Conservation (phyloP, 1,140 invertebrate genomes). For the Apis cerana region DNA sequence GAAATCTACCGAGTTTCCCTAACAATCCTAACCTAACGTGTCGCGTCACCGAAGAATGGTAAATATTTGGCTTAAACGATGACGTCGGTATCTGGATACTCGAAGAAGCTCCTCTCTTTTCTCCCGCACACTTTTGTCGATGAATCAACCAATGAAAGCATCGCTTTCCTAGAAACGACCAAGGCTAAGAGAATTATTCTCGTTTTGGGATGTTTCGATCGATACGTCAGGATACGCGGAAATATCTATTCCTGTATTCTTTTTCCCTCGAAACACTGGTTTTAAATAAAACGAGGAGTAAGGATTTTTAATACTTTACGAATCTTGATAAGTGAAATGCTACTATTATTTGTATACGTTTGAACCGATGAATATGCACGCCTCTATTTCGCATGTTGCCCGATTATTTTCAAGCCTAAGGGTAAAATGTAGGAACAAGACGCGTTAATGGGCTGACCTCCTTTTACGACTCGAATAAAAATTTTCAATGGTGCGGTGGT, state of each 20-base stretch:
- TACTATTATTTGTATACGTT: too few relatives aligned
- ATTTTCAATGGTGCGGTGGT: background rate
- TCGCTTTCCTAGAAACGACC: slow-evolving; percentile 9
- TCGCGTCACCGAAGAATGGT: slow-evolving; percentile 25
- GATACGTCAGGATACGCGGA: slow-evolving; percentile 6
- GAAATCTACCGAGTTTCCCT: slow-evolving; percentile 1
- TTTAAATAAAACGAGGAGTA: background rate
- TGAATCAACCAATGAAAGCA: slow-evolving; percentile 15
- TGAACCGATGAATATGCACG: background rate
- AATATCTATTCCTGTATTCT: background rate
- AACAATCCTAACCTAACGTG: background rate
- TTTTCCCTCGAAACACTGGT: background rate
- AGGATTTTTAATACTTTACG: background rate
- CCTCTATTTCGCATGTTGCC: background rate
- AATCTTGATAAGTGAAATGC: too few relatives aligned
- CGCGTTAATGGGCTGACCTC: background rate
- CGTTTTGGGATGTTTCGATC: slow-evolving; percentile 8
- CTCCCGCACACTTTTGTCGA: slow-evolving; percentile 21
- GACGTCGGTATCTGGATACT: slow-evolving; percentile 35
- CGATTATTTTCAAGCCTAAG: background rate
- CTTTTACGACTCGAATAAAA: slow-evolving; percentile 19
- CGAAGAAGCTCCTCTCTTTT: slow-evolving; percentile 7
- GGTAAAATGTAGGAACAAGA: background rate
- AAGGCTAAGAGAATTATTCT: background rate
- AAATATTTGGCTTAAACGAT: slow-evolving; percentile 46